A percentile compares a stretch with the other conserved stretches of the same genome.
Evolutionary conservation across 2,797 vertebrate genomes (phyloP).

Genomic region (Intellagama lesueurii): DNA sequence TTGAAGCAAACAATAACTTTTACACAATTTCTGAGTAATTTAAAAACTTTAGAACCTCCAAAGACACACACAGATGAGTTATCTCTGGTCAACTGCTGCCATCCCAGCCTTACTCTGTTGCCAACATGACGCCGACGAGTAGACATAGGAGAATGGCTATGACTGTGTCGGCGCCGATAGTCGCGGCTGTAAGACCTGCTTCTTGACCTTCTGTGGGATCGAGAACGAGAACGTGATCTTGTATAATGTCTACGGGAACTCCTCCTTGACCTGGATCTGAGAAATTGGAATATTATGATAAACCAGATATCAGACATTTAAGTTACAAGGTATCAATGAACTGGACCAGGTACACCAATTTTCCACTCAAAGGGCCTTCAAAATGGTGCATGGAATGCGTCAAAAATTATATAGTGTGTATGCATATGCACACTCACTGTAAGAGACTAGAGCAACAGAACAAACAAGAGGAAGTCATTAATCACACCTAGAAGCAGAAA

Average conservation of each 20-base stretch:
- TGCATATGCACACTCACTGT: not conserved
- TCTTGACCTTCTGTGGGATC: conserved; percentile 88
- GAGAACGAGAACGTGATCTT: conserved; percentile 89
- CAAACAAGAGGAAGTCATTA: not conserved
- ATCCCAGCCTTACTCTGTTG: conserved; percentile 85
- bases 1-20: conserved; percentile 13
- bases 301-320: not conserved
- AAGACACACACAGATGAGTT: conserved; percentile 42
- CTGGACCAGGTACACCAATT: not conserved
- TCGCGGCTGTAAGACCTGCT: conserved; percentile 94
- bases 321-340: not conserved
- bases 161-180: conserved; percentile 88
- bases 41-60: conserved; percentile 32
- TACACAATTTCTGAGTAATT: conserved; percentile 42
- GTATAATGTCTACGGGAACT: conserved; percentile 93
- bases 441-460: not conserved
- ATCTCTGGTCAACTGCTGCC: conserved; percentile 46
- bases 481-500: no score
- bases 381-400: not conserved
- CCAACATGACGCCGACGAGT: conserved; percentile 93
- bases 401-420: not conserved
- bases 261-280: conserved; percentile 90
- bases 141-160: conserved; percentile 97
- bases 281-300: conserved; percentile 40
- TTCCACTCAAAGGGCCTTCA: not conserved